Evolutionary conservation across 2,797 vertebrate genomes (phyloP).

Genomic region (Malacoctenus gilli): DNA sequence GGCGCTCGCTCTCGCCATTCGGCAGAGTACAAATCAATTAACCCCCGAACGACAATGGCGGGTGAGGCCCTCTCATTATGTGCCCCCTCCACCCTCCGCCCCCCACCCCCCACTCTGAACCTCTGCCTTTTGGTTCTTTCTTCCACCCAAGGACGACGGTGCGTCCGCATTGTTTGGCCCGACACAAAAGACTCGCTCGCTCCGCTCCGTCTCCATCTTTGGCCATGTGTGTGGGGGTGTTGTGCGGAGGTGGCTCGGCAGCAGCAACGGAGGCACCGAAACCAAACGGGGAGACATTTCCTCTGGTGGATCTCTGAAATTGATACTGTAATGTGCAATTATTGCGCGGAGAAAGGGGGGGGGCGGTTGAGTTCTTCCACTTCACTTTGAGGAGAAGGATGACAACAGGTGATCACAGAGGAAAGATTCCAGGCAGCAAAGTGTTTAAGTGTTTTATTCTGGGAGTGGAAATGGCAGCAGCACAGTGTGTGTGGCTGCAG

Average conservation of each 20-base stretch:
- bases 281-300: slow-evolving; percentile 58
- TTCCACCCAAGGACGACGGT: slow-evolving; percentile 49
- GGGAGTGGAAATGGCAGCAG: not conserved
- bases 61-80: too few relatives aligned
- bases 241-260: slow-evolving; percentile 71
- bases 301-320: slow-evolving; percentile 44
- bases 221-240: slow-evolving; percentile 79
- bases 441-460: not conserved
- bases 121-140: not conserved
- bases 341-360: slow-evolving; percentile 2
- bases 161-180: slow-evolving; percentile 58
- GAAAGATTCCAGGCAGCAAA: not conserved
- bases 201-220: slow-evolving; percentile 60
- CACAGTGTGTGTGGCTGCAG: not conserved
- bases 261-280: slow-evolving; percentile 64
- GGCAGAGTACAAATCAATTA: too few relatives aligned
- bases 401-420: not conserved
- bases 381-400: not conserved
- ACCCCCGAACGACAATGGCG: slow-evolving; percentile 1
- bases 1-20: too few relatives aligned
- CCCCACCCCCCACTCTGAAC: not conserved
- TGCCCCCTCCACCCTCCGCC: not conserved
- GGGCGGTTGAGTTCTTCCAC: slow-evolving; percentile 6
- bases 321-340: slow-evolving; percentile 41
- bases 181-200: slow-evolving; percentile 62